Conservation (phyloP, 2,113 vertebrate species). For the Pampusana beccarii region DNA sequence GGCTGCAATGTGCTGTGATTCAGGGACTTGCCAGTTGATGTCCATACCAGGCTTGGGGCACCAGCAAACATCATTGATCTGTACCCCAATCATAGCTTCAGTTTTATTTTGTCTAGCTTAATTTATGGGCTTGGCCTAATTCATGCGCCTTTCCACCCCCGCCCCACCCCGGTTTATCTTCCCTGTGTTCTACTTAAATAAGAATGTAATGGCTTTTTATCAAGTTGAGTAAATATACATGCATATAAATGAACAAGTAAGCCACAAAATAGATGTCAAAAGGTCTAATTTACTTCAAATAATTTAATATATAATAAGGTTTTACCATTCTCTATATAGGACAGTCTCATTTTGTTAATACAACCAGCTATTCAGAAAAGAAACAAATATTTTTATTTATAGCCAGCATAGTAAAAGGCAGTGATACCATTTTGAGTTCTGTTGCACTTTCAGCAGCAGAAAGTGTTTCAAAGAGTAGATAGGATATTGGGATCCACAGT, state of each 20-base stretch:
- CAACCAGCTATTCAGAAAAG: background rate
- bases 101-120: background rate
- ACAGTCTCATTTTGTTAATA: background rate
- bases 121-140: background rate
- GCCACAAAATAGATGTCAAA: background rate
- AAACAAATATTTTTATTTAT: background rate
- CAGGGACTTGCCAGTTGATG: background rate
- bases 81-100: background rate
- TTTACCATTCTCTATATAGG: background rate
- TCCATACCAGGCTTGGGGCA: background rate
- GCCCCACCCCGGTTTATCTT: background rate
- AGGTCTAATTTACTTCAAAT: background rate
- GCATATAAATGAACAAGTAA: background rate
- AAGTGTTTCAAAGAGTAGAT: background rate
- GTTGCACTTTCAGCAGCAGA: background rate
- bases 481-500: background rate
- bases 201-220: background rate
- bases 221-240: background rate
- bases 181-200: background rate
- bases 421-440: background rate
- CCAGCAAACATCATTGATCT: background rate
- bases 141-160: too few species aligned
- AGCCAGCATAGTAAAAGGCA: background rate
- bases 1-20: too few species aligned
- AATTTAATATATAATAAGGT: background rate